Percentiles rank a stretch among this genome's conserved stretches.
phyloP scores from a whole-genome alignment of 2,113 vertebrate species.

The Tetrax tetrax region DNA sequence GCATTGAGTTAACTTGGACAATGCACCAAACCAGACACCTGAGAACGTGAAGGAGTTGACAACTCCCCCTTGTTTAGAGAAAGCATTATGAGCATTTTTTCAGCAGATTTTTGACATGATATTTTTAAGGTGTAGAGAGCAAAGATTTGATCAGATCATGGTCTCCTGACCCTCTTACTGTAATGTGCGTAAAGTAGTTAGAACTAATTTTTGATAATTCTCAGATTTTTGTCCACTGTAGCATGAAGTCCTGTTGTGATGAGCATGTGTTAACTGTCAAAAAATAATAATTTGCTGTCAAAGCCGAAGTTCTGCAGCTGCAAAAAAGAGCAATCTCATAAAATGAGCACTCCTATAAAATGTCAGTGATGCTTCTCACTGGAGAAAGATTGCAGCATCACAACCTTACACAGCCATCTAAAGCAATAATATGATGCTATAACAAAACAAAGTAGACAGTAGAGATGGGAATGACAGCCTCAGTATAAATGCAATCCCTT shows the following conservation, averaged over 20 bases:
- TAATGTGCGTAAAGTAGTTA: not conserved
- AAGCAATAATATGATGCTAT: constrained; percentile 42
- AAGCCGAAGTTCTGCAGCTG: constrained; percentile 31
- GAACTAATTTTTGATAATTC: not conserved
- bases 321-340: constrained; percentile 24
- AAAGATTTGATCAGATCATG: not conserved
- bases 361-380: constrained; percentile 31
- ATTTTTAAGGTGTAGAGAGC: not conserved
- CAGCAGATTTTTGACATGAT: not conserved
- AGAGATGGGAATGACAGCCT: constrained; percentile 12
- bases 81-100: not conserved
- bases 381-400: constrained; percentile 53
- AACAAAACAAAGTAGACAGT: constrained; percentile 44
- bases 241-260: constrained; percentile 24
- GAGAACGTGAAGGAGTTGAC: not conserved
- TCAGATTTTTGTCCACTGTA: not conserved
- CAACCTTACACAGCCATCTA: constrained; percentile 24
- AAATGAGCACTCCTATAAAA: constrained; percentile 49
- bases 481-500: not conserved
- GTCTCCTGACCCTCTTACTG: not conserved
- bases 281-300: constrained; percentile 22
- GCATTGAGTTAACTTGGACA: not conserved
- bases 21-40: not conserved
- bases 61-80: not conserved
- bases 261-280: constrained; percentile 24